Conservation (phyloP, 2,797 vertebrate species). For the Carcharodon carcharias region DNA sequence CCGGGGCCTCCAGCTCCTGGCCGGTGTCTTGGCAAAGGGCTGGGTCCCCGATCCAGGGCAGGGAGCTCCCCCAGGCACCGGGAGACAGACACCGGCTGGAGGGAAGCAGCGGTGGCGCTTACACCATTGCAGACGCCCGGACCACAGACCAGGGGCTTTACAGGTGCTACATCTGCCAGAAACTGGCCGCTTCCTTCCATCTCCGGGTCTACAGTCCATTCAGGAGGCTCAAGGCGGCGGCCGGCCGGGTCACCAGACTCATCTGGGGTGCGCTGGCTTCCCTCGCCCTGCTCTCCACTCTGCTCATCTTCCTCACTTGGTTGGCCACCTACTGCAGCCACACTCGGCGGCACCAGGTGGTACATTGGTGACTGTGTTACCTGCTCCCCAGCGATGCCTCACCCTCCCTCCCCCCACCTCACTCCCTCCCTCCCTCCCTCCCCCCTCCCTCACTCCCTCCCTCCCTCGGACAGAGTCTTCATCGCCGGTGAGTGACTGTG, state of each 20-base stretch:
- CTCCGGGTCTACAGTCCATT: neutral
- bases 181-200: neutral
- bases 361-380: neutral
- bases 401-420: too few species aligned
- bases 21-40: neutral
- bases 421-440: too few species aligned
- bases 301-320: neutral
- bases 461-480: too few species aligned
- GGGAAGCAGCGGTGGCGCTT: neutral
- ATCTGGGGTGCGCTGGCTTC: neutral
- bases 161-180: neutral
- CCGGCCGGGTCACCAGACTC: too few species aligned
- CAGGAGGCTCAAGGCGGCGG: too few species aligned
- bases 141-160: neutral
- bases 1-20: conserved; percentile 49
- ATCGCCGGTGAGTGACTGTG: too few species aligned
- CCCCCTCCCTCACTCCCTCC: too few species aligned
- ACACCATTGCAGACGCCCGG: neutral
- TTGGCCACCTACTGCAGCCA: neutral
- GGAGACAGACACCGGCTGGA: neutral
- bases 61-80: too few species aligned
- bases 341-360: neutral
- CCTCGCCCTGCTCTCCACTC: neutral
- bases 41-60: too few species aligned
- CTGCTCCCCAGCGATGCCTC: too few species aligned